Percentiles rank a stretch among this genome's conserved stretches.
These are phyloP conservation scores for Monarcha castaneiventris DNA, from an alignment of 2,113 vertebrate species.

Conservation along the genomic window DNA sequence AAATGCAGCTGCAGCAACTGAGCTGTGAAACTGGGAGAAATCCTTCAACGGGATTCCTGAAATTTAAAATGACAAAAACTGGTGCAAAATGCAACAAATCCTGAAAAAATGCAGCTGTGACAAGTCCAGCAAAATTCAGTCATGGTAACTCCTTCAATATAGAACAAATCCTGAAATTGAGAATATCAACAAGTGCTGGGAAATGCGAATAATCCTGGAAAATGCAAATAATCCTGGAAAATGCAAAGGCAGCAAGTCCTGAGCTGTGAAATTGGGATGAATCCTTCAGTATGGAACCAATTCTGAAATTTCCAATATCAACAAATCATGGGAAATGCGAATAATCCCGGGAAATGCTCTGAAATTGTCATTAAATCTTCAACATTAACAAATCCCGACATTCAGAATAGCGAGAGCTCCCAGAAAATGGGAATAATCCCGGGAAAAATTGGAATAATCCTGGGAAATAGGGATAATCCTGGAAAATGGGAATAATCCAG, in stretches of 20 bases:
- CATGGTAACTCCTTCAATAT: neutral
- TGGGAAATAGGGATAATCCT: no score
- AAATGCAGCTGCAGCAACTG: neutral
- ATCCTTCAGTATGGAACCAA: neutral
- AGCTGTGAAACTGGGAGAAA: neutral
- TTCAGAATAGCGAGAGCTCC: neutral
- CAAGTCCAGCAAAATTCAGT: no score
- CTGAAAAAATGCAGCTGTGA: neutral
- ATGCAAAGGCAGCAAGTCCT: neutral
- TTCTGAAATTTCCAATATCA: neutral
- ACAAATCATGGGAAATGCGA: rapidly evolving
- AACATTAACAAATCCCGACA: neutral
- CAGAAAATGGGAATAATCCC: neutral
- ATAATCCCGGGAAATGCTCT: neutral
- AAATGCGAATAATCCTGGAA: neutral
- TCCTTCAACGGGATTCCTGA: neutral
- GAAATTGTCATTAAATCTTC: neutral
- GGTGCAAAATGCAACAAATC: neutral
- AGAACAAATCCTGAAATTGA: no score
- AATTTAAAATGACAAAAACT: neutral
- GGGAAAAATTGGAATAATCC: neutral
- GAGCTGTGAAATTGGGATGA: rapidly evolving
- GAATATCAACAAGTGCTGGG: rapidly evolving
- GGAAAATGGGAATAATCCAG: no score
- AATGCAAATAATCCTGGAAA: neutral